Evolutionary conservation across 2,113 vertebrate species (phyloP).

Genomic region (Proterorhinus semilunaris): DNA sequence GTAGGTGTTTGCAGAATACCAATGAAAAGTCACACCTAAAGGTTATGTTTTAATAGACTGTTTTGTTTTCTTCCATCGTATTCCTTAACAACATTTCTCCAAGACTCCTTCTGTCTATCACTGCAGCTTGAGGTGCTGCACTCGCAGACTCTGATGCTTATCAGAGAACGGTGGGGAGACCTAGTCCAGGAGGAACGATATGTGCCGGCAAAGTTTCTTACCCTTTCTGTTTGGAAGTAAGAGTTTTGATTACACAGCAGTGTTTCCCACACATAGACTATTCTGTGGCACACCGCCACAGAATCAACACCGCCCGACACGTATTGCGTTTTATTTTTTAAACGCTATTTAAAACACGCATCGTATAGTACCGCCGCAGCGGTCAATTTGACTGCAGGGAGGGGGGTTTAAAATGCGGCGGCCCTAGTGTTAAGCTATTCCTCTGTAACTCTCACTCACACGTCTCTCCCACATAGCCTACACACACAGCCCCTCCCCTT

Average conservation of each 20-base stretch:
- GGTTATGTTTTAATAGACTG: constrained; percentile 27
- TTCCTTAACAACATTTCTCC: constrained; percentile 77
- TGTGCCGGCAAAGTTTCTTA: constrained; percentile 92
- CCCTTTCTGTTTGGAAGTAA: constrained; percentile 97
- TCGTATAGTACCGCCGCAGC: no score
- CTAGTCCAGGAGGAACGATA: constrained; percentile 97
- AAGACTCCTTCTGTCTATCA: constrained; percentile 97
- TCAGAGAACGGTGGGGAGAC: constrained; percentile 98
- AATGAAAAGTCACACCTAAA: constrained; percentile 37
- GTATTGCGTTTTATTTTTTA: no score
- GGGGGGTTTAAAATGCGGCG: no score
- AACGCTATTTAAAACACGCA: no score
- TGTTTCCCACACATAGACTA: no score
- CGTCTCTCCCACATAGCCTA: no score
- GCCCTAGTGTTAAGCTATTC: no score
- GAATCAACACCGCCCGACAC: no score
- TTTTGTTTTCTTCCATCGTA: constrained; percentile 10
- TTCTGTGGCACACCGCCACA: no score
- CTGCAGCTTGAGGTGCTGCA: constrained; percentile 97
- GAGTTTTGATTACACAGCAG: constrained; percentile 41
- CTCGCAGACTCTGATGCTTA: constrained; percentile 94
- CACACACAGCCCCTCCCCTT: no score
- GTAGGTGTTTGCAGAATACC: constrained; percentile 47
- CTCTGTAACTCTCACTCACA: no score
- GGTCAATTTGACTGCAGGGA: no score